These are phyloP conservation scores for Pimephales promelas DNA, from an alignment of 2,113 vertebrate genomes.

Conservation along the genomic window DNA sequence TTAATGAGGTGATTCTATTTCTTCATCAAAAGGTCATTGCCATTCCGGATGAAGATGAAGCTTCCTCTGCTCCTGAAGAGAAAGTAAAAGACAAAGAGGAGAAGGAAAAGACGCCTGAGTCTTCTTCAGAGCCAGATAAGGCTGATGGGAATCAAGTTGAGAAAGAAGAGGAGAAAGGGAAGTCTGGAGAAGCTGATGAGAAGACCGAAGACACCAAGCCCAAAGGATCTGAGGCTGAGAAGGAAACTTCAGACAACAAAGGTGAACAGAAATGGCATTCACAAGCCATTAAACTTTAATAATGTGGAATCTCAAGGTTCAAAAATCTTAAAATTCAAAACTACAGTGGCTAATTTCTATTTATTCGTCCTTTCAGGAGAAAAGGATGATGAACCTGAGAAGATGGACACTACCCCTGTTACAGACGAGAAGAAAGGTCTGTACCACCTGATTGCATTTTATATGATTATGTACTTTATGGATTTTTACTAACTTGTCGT, in stretches of 20 bases:
- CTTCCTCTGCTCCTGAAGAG: conserved; percentile 72
- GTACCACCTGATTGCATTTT: neutral
- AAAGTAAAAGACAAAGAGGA: conserved; percentile 77
- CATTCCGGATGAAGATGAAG: conserved; percentile 75
- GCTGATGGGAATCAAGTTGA: conserved; percentile 74
- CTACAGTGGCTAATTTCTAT: neutral
- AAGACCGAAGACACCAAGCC: conserved; percentile 67
- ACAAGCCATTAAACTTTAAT: neutral
- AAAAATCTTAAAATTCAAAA: neutral
- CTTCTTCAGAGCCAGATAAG: conserved; percentile 77
- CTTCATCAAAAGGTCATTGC: conserved; percentile 69
- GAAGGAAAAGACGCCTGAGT: conserved; percentile 59
- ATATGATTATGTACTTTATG: neutral
- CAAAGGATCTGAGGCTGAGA: conserved; percentile 75
- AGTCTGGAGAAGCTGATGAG: conserved; percentile 62
- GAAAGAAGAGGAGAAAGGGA: conserved; percentile 44
- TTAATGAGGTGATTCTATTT: neutral
- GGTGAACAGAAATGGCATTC: conserved; percentile 59
- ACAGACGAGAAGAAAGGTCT: conserved; percentile 71
- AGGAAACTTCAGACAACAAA: conserved; percentile 84
- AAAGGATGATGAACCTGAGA: conserved; percentile 66
- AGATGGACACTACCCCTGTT: conserved; percentile 60
- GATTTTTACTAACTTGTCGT: neutral
- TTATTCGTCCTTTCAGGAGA: conserved; percentile 49
- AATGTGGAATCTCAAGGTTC: neutral